A percentile compares a stretch with the other conserved stretches of the same genome.
These are phyloP conservation scores for Callionymus lyra DNA, from an alignment of 2,113 vertebrate species.

Conservation along the genomic window DNA sequence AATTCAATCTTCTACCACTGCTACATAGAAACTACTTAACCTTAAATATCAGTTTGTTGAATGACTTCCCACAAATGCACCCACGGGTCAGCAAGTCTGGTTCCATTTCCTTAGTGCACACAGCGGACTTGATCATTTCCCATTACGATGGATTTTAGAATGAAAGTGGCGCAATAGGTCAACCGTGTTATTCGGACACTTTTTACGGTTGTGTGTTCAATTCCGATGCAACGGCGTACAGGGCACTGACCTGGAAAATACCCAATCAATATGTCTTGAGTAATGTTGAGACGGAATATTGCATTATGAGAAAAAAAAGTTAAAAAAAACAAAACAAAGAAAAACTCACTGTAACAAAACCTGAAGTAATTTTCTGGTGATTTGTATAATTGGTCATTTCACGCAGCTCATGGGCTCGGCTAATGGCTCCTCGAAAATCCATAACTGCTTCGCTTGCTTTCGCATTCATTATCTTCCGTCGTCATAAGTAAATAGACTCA, in stretches of 20 bases:
- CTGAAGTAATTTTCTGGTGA: too few relatives aligned
- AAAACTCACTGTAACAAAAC: too few relatives aligned
- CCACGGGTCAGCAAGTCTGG: constrained; percentile 42
- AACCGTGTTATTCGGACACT: constrained; percentile 13
- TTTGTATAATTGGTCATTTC: neutral
- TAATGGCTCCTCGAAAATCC: constrained; percentile 6
- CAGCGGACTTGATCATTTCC: constrained; percentile 27
- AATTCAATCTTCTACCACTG: neutral
- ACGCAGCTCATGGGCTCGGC: constrained; percentile 6
- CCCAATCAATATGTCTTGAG: too few relatives aligned
- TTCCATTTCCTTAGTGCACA: constrained; percentile 28
- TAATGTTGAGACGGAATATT: too few relatives aligned
- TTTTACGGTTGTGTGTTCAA: neutral
- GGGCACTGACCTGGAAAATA: neutral
- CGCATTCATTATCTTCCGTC: constrained; percentile 5
- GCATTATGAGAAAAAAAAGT: too few relatives aligned
- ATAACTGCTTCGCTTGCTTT: constrained; percentile 15
- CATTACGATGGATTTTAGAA: constrained; percentile 16
- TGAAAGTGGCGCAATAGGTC: constrained; percentile 23
- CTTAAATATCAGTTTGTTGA: constrained; percentile 16
- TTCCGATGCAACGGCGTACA: neutral
- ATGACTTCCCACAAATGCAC: constrained; percentile 23
- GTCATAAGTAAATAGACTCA: too few relatives aligned
- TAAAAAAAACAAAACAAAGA: too few relatives aligned
- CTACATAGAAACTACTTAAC: constrained; percentile 11